phyloP scores from a whole-genome alignment of 2,113 vertebrate genomes.

The Paracanthobrama guichenoti region DNA sequence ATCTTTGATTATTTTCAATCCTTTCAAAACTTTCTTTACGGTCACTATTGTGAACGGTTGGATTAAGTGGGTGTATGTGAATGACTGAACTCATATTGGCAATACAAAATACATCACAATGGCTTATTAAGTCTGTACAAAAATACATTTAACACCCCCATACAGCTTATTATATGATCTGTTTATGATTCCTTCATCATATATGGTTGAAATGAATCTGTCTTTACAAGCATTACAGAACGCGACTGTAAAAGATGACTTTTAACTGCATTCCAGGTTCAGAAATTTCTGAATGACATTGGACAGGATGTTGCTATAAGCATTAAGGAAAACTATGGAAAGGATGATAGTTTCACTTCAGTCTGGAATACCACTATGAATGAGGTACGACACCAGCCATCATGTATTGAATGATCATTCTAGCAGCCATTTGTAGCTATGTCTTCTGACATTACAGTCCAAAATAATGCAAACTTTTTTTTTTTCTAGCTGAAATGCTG shows the following conservation, averaged over 20 bases:
- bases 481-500: slow-evolving; percentile 63
- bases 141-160: background rate
- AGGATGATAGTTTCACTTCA: slow-evolving; percentile 27
- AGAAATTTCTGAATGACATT: slow-evolving; percentile 54
- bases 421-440: no score
- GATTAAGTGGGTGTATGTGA: no score
- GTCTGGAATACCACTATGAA: slow-evolving; percentile 65
- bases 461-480: background rate
- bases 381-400: slow-evolving; percentile 53
- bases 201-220: no score
- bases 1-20: no score
- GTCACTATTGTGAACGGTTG: no score
- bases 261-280: slow-evolving; percentile 47
- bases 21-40: no score
- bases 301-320: slow-evolving; percentile 39
- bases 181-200: background rate
- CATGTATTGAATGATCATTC: background rate
- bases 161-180: background rate
- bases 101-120: background rate
- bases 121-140: background rate
- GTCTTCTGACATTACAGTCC: background rate
- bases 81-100: no score
- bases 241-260: background rate
- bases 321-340: slow-evolving; percentile 56
- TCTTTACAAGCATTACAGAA: background rate